These are phyloP conservation scores for Cryptomyrus ogoouensis DNA, from an alignment of 2,113 vertebrate genomes.

Conservation along the genomic window DNA sequence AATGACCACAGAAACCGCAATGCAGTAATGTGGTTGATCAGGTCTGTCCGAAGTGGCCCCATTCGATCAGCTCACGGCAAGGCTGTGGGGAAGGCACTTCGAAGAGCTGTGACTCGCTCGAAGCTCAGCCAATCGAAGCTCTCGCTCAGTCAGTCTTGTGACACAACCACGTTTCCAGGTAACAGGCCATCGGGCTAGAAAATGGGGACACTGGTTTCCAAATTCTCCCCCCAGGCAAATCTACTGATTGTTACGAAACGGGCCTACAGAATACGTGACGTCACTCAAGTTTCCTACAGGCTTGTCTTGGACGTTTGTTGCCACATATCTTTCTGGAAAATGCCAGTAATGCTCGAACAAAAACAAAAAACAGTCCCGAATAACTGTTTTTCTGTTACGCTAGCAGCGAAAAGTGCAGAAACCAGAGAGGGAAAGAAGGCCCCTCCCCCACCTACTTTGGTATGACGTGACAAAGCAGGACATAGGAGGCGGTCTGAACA, in stretches of 20 bases:
- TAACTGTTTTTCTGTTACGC: background rate
- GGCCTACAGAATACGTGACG: background rate
- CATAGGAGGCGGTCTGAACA: background rate
- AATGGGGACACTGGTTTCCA: background rate
- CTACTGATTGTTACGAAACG: background rate
- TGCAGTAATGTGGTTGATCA: background rate
- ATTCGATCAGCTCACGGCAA: background rate
- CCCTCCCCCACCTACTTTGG: background rate
- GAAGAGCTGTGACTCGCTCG: background rate
- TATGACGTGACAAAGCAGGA: background rate
- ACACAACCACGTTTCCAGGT: background rate
- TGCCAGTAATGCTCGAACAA: background rate
- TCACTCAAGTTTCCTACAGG: background rate
- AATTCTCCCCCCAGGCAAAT: background rate
- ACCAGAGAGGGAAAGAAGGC: background rate
- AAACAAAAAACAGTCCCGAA: background rate
- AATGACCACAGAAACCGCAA: background rate
- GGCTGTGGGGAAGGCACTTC: background rate
- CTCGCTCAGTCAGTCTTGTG: background rate
- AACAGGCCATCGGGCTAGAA: background rate
- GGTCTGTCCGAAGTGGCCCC: background rate
- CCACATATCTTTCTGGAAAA: background rate
- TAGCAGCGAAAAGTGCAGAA: background rate
- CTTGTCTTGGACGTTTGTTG: background rate
- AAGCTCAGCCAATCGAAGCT: background rate